Evolutionary conservation across 2,113 vertebrate genomes (phyloP).

Genomic region (Phalacrocorax aristotelis): DNA sequence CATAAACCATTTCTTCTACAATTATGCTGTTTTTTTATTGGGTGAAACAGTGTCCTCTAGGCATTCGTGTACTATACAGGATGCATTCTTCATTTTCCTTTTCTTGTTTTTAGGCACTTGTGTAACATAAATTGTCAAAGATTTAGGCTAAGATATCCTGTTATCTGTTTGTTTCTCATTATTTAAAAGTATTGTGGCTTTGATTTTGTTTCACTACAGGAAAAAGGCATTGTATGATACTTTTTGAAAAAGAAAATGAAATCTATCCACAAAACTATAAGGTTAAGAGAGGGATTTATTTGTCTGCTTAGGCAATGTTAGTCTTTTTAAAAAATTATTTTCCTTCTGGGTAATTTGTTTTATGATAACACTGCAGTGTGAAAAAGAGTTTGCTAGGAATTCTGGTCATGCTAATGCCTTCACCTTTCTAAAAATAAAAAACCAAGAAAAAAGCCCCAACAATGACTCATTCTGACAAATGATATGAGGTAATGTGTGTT

Average conservation of each 20-base stretch:
- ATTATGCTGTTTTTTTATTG: background rate
- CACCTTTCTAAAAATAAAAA: background rate
- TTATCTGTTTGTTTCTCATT: background rate
- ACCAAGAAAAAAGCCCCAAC: background rate
- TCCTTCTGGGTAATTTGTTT: background rate
- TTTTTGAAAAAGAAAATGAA: background rate
- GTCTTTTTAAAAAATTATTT: background rate
- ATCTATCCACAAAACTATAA: background rate
- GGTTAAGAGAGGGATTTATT: background rate
- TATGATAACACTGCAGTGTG: background rate
- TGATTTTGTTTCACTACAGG: background rate
- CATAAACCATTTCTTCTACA: background rate
- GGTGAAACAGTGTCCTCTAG: background rate
- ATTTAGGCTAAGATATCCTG: background rate
- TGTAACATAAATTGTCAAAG: background rate
- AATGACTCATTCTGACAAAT: background rate
- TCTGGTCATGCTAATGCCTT: background rate
- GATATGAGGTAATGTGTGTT: background rate
- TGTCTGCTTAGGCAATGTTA: background rate
- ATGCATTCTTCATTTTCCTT: background rate
- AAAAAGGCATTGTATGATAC: background rate
- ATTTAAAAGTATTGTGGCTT: background rate
- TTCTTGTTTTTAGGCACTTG: background rate
- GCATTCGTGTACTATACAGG: background rate
- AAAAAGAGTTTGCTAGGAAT: background rate